These are phyloP conservation scores for Dasyornis broadbenti DNA, from an alignment of 2,113 vertebrate genomes.

Conservation along the genomic window DNA sequence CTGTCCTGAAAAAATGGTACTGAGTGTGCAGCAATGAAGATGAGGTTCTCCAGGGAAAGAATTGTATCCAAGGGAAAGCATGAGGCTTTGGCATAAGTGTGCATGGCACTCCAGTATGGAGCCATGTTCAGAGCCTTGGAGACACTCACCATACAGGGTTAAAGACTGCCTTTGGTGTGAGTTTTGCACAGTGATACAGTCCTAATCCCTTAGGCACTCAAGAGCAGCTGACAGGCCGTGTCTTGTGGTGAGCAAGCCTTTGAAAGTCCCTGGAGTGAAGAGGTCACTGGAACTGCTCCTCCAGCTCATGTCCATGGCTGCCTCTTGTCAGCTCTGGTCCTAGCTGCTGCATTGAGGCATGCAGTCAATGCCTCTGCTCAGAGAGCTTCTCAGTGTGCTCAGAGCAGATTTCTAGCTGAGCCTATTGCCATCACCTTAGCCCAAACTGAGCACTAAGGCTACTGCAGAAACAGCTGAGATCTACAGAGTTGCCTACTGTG, in stretches of 20 bases:
- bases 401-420: neutral
- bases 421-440: neutral
- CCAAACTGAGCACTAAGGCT: neutral
- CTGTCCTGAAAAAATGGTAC: neutral
- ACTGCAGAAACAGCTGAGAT: neutral
- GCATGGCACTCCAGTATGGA: neutral
- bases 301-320: neutral
- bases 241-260: neutral
- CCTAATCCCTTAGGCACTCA: neutral
- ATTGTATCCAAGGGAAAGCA: neutral
- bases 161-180: neutral
- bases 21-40: fast-evolving
- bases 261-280: neutral
- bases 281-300: neutral
- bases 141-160: too few species aligned
- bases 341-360: neutral
- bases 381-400: neutral
- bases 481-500: neutral
- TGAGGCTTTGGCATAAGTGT: neutral
- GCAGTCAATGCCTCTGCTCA: neutral
- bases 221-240: neutral
- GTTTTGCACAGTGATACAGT: neutral
- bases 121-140: neutral
- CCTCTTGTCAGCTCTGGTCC: neutral
- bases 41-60: neutral